Percentiles rank a stretch among this genome's conserved stretches.
These are phyloP conservation scores for Oncorhynchus keta DNA, from an alignment of 2,113 vertebrate genomes.

Conservation along the genomic window DNA sequence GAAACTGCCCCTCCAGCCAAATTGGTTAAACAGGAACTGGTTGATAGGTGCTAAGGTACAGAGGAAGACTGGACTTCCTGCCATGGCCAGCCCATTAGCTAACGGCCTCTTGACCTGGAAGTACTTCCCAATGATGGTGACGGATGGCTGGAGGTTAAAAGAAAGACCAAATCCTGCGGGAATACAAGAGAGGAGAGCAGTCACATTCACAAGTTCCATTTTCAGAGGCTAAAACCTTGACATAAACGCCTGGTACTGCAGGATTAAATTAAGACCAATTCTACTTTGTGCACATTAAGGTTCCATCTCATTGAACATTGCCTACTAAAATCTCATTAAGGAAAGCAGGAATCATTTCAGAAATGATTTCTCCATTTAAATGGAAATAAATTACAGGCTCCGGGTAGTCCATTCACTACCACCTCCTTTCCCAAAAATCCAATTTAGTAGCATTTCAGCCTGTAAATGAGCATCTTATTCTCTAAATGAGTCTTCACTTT, in stretches of 20 bases:
- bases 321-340: conserved; percentile 68
- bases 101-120: conserved; percentile 78
- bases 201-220: conserved; percentile 38
- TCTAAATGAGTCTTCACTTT: conserved; percentile 57
- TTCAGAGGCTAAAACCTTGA: conserved; percentile 26
- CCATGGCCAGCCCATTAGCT: conserved; percentile 81
- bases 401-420: conserved; percentile 66
- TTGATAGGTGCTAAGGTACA: conserved; percentile 78
- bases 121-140: conserved; percentile 85
- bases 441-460: conserved; percentile 74
- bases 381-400: conserved; percentile 73
- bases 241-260: conserved; percentile 33
- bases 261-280: conserved; percentile 66
- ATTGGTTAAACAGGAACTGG: conserved; percentile 75
- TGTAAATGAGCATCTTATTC: conserved; percentile 74
- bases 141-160: conserved; percentile 83
- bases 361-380: conserved; percentile 76
- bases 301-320: conserved; percentile 69
- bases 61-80: conserved; percentile 79
- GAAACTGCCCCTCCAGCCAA: conserved; percentile 83
- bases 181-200: conserved; percentile 18
- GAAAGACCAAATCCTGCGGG: conserved; percentile 77
- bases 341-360: conserved; percentile 68
- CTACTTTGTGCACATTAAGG: conserved; percentile 58
- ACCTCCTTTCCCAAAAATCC: conserved; percentile 69